phyloP scores from a whole-genome alignment of 2,797 vertebrate genomes.

The Sebastes itinus region DNA sequence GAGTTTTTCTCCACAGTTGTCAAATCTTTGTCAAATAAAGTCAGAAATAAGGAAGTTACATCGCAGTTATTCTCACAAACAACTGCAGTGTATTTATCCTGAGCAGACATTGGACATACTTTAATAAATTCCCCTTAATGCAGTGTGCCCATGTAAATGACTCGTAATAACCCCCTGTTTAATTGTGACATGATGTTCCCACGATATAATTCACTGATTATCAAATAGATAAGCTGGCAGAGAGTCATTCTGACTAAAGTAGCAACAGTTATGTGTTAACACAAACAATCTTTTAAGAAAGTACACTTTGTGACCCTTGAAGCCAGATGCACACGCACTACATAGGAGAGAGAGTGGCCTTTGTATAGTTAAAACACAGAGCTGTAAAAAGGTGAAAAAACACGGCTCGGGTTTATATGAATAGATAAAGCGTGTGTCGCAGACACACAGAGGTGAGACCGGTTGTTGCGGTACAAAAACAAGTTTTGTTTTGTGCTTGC shows the following conservation, averaged over 20 bases:
- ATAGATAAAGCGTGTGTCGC: conserved; percentile 69
- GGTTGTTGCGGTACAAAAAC: conserved; percentile 75
- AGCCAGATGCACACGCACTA: conserved; percentile 33
- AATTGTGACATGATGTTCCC: conserved; percentile 55
- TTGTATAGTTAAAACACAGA: conserved; percentile 64
- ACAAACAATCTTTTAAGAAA: conserved; percentile 68
- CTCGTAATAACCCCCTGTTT: conserved; percentile 50
- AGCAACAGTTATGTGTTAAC: conserved; percentile 42
- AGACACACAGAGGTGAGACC: conserved; percentile 60
- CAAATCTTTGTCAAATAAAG: conserved; percentile 39
- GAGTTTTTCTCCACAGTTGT: conserved; percentile 30
- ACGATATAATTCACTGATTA: conserved; percentile 65
- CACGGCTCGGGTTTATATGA: conserved; percentile 55
- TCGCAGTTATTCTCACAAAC: background rate
- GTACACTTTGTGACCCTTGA: conserved; percentile 72
- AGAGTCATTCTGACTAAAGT: conserved; percentile 51
- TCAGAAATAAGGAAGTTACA: conserved; percentile 30
- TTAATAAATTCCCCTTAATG: conserved; percentile 29
- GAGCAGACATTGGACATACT: conserved; percentile 7
- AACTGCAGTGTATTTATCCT: conserved; percentile 8
- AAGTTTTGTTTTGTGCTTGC: conserved; percentile 72
- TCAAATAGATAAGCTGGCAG: conserved; percentile 65
- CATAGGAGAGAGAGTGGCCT: conserved; percentile 34
- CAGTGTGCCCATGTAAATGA: conserved; percentile 42
- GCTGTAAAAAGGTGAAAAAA: conserved; percentile 58